These are phyloP conservation scores for Pyrgilauda ruficollis DNA, from an alignment of 2,113 vertebrate genomes.

Conservation along the genomic window DNA sequence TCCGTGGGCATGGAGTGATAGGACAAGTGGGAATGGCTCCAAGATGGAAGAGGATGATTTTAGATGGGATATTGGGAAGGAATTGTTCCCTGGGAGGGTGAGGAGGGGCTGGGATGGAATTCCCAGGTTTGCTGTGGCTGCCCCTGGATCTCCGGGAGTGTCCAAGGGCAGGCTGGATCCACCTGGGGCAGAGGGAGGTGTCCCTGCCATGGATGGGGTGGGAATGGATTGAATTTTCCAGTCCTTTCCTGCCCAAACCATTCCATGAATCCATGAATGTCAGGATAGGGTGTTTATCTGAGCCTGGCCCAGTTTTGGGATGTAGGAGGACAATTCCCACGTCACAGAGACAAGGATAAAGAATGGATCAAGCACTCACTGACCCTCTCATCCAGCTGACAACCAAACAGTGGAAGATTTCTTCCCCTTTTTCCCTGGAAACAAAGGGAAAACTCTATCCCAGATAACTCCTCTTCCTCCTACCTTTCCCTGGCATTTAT, in stretches of 20 bases:
- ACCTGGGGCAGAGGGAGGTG: fast-evolving
- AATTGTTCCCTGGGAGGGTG: neutral
- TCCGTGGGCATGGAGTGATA: neutral
- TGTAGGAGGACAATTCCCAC: neutral
- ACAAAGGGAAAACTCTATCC: neutral
- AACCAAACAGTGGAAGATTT: neutral
- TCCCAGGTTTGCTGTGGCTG: neutral
- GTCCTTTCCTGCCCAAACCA: neutral
- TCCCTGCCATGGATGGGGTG: neutral
- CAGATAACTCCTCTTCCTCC: neutral
- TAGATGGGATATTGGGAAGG: neutral
- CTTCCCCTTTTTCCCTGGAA: neutral
- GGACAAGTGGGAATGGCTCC: neutral
- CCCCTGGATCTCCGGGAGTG: neutral
- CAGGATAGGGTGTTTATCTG: neutral
- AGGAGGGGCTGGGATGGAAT: neutral
- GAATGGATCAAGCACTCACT: fast-evolving
- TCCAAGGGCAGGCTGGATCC: neutral
- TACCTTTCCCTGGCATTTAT: neutral
- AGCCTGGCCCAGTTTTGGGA: neutral
- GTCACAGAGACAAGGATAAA: fast-evolving
- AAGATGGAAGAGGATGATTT: neutral
- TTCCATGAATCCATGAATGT: neutral
- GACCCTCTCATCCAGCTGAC: neutral
- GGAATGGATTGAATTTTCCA: neutral